A percentile compares a stretch with the other conserved stretches of the same genome.
phyloP scores from a whole-genome alignment of 2,797 vertebrate species.

The Meriones psammophilus region DNA sequence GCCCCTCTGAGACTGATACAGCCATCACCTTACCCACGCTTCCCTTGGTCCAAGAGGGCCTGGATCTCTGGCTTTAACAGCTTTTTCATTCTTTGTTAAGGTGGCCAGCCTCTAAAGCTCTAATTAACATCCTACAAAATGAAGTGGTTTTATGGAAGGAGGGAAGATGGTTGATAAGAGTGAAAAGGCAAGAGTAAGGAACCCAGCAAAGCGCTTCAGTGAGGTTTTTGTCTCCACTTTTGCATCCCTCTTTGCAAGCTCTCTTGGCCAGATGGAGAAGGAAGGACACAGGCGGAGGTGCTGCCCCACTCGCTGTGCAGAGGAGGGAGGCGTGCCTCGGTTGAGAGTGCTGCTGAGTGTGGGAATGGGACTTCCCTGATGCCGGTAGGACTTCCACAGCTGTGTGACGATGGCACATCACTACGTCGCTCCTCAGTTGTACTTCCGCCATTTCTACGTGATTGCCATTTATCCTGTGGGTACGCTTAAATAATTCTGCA shows the following conservation, averaged over 20 bases:
- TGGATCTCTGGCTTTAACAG: not conserved
- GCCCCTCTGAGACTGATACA: not conserved
- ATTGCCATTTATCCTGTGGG: not conserved
- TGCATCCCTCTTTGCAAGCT: not conserved
- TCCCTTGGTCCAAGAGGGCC: not conserved
- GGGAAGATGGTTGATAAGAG: not conserved
- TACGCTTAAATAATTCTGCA: not conserved
- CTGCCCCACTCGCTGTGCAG: not conserved
- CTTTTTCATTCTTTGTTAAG: not conserved
- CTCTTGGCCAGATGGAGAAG: not conserved
- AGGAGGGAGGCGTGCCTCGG: not conserved
- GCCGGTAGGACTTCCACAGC: not conserved
- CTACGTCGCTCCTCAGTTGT: too few species aligned
- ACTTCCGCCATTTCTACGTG: too few species aligned
- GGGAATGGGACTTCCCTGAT: too few species aligned
- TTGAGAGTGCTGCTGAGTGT: not conserved
- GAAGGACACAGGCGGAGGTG: not conserved
- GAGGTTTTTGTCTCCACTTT: not conserved
- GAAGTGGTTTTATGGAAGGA: not conserved
- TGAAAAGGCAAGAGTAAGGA: not conserved
- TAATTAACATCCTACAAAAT: not conserved
- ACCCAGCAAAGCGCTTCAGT: not conserved
- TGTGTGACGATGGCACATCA: fast-evolving
- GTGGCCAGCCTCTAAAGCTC: not conserved
- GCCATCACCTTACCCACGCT: not conserved